Evolutionary conservation across 2,888 invertebrate genomes (phyloP), one percentile per base, ranked within the genome.

Genomic region (Neelides folsomi): DNA sequence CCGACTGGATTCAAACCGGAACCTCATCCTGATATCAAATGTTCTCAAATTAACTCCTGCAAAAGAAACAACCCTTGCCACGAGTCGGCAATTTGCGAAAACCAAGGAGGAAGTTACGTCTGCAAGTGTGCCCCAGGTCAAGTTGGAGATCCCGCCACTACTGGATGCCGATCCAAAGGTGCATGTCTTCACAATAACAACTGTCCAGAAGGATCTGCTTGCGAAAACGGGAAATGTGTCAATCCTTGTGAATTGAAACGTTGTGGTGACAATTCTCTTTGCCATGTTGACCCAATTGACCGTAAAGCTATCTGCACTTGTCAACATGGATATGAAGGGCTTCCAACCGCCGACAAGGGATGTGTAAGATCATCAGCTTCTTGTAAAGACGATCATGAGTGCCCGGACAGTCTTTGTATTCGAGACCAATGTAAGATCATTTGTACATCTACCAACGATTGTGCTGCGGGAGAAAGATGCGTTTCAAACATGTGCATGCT

Each of bases 341-440:
- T 76, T n/a, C 73, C 75, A 2, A 76, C 76, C 36, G 74, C 76
- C 59, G 77, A 81, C 52, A 63, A 65, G 40, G 84, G 83, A 1
- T 92, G 90, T 67, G 77, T 82, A 12, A 78, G 87, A 64, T 75
- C 77, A 38, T 74, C 80, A 10, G 75, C 78, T 12, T 72, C 75
- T 45, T 92, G 92, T 65, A 66, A 68, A 1, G 74, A 72, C 12
- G 87, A 90, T 68, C 67, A 75, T 9, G 86, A 89, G 55, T 92
- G 92, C 66, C 79, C 78, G 39, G 83, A 81, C 41, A 83, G 83
- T 61, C 76, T 83, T 39, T 92, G 90, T 69, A 77, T 80, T 40
- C 82, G 83, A 65, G 83, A 83, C 8, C 86, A 89, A 68, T 92
- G 92, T 67, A 81, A 83, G 69, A 76, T 82, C 13, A 83, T 86